phyloP scores from a whole-genome alignment of 2,888 invertebrate species.

The Phaonia tiefii region DNA sequence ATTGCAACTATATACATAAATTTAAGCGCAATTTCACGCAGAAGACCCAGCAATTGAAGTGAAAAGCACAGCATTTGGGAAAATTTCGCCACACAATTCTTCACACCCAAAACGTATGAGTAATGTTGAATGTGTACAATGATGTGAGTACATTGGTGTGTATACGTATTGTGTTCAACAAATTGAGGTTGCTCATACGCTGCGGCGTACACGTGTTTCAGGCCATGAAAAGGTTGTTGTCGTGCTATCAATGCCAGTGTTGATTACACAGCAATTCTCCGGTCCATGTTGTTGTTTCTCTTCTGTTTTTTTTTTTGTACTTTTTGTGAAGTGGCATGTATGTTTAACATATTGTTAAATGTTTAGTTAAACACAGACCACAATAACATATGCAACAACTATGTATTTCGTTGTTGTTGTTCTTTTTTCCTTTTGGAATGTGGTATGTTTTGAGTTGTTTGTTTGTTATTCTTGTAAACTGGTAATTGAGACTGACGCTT shows the following conservation, averaged over 20 bases:
- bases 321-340: constrained; percentile 16
- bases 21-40: constrained; percentile 8
- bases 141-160: too few species aligned
- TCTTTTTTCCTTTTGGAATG: neutral
- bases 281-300: too few species aligned
- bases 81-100: too few species aligned
- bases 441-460: neutral
- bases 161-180: neutral
- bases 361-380: constrained; percentile 56
- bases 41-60: neutral
- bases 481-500: too few species aligned
- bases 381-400: constrained; percentile 56
- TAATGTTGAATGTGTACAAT: neutral
- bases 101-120: constrained; percentile 16
- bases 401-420: constrained; percentile 19
- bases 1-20: neutral
- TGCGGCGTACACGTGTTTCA: neutral
- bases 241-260: neutral
- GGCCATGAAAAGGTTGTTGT: neutral
- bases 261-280: neutral
- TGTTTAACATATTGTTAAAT: constrained; percentile 53
- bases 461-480: neutral
- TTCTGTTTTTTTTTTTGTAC: neutral
- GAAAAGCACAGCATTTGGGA: too few species aligned
- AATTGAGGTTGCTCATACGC: constrained; percentile 35